These are phyloP conservation scores for Notamacropus eugenii DNA, from an alignment of 2,797 vertebrate species.

Conservation along the genomic window DNA sequence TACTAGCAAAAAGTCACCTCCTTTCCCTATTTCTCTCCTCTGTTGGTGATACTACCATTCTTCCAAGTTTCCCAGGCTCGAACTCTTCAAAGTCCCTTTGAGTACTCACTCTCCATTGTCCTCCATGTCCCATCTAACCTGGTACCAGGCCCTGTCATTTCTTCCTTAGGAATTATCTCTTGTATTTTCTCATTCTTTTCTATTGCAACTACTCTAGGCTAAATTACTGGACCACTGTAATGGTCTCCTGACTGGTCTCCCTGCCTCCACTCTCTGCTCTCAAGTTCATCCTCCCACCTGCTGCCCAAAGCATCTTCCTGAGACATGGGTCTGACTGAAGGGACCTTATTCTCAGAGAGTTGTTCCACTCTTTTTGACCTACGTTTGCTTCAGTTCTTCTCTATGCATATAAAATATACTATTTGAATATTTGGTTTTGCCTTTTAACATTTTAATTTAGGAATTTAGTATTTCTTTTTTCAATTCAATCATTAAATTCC, in stretches of 20 bases:
- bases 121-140: not conserved
- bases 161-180: not conserved
- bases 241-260: not conserved
- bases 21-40: conserved; percentile 12
- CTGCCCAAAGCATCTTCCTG: not conserved
- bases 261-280: not conserved
- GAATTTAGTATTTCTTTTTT: not conserved
- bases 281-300: not conserved
- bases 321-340: not conserved
- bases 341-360: too few relatives aligned
- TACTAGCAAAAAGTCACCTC: not conserved
- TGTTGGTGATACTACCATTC: not conserved
- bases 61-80: conserved; percentile 23
- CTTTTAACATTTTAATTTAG: not conserved
- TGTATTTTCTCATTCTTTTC: not conserved
- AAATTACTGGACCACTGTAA: conserved; percentile 14
- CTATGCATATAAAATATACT: not conserved
- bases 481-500: not conserved
- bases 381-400: not conserved
- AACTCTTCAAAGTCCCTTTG: conserved; percentile 22
- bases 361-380: not conserved
- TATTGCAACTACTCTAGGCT: not conserved
- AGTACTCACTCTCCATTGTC: conserved; percentile 33
- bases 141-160: not conserved
- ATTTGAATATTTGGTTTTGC: not conserved